Base-by-base conservation (phyloP, 2,888 invertebrate genomes). In the Drosophila sordidapex region DNA sequence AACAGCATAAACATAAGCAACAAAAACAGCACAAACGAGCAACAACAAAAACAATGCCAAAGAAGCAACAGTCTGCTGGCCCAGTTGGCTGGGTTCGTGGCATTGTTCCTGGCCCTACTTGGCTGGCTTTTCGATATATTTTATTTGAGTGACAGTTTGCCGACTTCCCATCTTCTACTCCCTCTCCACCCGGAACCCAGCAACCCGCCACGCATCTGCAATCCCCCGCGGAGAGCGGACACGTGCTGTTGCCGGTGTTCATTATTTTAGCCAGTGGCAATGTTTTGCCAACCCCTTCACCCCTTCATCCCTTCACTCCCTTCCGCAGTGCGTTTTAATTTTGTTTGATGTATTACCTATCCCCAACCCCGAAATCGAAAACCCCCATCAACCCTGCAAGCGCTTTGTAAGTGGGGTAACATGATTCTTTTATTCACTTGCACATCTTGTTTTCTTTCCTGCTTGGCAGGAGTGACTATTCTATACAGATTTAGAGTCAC, bases 331-430 rank as follows among this genome's bases (percentile, higher is more conserved):
- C 69, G 88, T 83, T 89, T 89, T 90, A 84, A 90, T 87, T 90
- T 87, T 79, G 77, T 90, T 87, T 87, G 87, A 87, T 90, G 89
- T 87, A 81, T 79, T 67, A 74, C 59, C 63, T 59, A 53, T 49
- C 52, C 29, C 29, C 36, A 38, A 18, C 31, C 10, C 18, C 21
- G 11, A 13, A 27, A 10, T 46, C 43, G 25, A 27, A 48, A 11
- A n/a, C 35, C 18, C 33, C 53, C 27, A 43, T 36, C 43, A 46
- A 15, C 40, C 60, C 27, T 35, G 35, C 49, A 48, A 57, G 35
- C 52, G n/a, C 61, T 64, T 64, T 66, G 65, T 13, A 38, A 72
- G 38, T 60, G 77, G 38, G 38, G 49, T 76, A 35, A 53, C 57
- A 58, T 15, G 40, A 46, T 27, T 63, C 51, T 48, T 43, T 64